phyloP scores from a whole-genome alignment of 92 coral and sea anemone genomes.

The Epizoanthus scotinus region DNA sequence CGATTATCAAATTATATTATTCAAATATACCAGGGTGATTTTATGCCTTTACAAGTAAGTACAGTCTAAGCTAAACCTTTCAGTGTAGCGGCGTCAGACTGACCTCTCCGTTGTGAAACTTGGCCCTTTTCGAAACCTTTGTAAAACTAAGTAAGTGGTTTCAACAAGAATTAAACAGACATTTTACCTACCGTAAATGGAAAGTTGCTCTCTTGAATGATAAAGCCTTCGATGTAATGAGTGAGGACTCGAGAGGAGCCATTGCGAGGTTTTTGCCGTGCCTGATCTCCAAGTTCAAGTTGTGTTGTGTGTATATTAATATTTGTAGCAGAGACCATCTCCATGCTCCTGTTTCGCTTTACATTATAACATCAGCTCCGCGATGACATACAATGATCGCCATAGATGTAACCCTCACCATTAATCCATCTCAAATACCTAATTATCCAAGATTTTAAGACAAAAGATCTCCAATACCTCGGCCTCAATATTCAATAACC shows the following conservation, averaged over 20 bases:
- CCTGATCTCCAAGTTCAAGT: constrained; percentile 57
- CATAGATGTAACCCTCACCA: not conserved
- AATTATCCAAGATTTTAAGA: not conserved
- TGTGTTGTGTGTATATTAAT: constrained; percentile 58
- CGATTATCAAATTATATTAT: too few relatives aligned
- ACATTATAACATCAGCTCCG: constrained; percentile 5
- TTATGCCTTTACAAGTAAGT: too few relatives aligned
- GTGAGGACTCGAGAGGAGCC: constrained; percentile 85
- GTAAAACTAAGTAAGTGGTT: not conserved
- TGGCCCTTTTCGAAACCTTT: not conserved
- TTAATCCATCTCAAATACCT: not conserved
- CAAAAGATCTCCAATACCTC: constrained; percentile 23
- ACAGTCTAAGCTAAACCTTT: too few relatives aligned
- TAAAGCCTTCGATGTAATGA: constrained; percentile 93
- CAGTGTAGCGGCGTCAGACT: too few relatives aligned
- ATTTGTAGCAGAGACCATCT: constrained; percentile 62
- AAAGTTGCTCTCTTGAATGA: constrained; percentile 96
- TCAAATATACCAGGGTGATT: too few relatives aligned
- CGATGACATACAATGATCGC: not conserved
- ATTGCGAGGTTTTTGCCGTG: constrained; percentile 60
- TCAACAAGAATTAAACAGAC: not conserved
- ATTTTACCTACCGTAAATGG: constrained; percentile 87
- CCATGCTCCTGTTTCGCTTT: constrained; percentile 62
- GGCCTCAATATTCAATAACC: not conserved
- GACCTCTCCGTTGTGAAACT: not conserved